Evolutionary conservation across 2,888 invertebrate species (phyloP).

Genomic region (Megaustenia siamemsis): DNA sequence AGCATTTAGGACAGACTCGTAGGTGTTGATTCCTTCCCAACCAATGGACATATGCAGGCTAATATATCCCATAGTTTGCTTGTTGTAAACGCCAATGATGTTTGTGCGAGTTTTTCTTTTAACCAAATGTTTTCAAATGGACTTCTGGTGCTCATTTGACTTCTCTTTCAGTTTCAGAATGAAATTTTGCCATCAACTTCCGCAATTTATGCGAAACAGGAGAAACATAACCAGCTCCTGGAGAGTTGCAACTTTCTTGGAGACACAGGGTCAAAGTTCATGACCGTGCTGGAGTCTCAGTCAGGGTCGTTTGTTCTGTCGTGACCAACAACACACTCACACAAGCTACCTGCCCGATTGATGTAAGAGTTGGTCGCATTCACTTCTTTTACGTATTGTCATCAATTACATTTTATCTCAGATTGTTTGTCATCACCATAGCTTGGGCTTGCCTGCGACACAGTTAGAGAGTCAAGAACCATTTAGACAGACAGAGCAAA

Average conservation of each 20-base stretch:
- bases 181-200: conserved; percentile 60
- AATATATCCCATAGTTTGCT: too few relatives aligned
- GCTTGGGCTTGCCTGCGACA: too few relatives aligned
- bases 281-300: conserved; percentile 59
- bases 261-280: conserved; percentile 53
- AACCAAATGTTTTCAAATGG: too few relatives aligned
- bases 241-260: conserved; percentile 57
- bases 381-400: neutral
- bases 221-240: conserved; percentile 56
- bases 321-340: conserved; percentile 63
- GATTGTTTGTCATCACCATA: too few relatives aligned
- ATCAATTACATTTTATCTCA: neutral
- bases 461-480: too few relatives aligned
- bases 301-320: conserved; percentile 61
- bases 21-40: too few relatives aligned
- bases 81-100: too few relatives aligned
- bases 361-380: neutral
- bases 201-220: conserved; percentile 57
- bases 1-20: too few relatives aligned
- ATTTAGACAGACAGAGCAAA: too few relatives aligned
- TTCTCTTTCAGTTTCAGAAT: conserved; percentile 55
- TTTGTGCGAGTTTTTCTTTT: too few relatives aligned
- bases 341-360: conserved; percentile 19
- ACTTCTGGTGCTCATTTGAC: too few relatives aligned
- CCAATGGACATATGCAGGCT: too few relatives aligned